phyloP scores from a whole-genome alignment of 2,888 invertebrate genomes.

The Daptonema setosum region DNA sequence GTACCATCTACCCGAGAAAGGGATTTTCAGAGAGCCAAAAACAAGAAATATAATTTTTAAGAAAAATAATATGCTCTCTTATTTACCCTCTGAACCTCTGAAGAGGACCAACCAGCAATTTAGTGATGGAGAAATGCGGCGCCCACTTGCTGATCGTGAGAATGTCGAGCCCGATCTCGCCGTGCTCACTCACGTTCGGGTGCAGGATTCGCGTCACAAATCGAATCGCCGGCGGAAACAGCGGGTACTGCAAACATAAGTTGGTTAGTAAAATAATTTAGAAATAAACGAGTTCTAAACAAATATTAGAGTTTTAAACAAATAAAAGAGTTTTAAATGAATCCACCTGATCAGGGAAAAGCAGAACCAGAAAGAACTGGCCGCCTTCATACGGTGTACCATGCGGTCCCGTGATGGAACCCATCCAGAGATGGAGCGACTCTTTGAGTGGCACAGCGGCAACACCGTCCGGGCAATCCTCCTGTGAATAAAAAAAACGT shows the following conservation, averaged over 20 bases:
- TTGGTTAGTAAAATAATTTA: not conserved
- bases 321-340: not conserved
- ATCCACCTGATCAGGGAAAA: constrained; percentile 45
- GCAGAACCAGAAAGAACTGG: constrained; percentile 65
- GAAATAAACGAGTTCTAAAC: not conserved
- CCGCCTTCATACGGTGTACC: constrained; percentile 86
- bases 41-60: no score
- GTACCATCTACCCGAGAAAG: no score
- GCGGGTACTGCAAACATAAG: constrained; percentile 44
- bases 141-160: constrained; percentile 44
- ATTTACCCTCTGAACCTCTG: no score
- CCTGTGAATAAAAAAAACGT: not conserved
- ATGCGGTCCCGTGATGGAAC: constrained; percentile 66
- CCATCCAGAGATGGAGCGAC: constrained; percentile 54
- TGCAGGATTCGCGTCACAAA: constrained; percentile 79
- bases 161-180: constrained; percentile 80
- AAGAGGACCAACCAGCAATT: no score
- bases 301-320: not conserved
- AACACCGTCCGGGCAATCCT: no score
- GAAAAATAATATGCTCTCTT: no score
- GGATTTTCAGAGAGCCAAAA: no score
- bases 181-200: constrained; percentile 79
- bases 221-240: constrained; percentile 68
- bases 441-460: not conserved
- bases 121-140: no score